A percentile compares a stretch with the other conserved stretches of the same genome.
Conservation (phyloP, 2,113 vertebrate species). For the Petaurus breviceps region DNA sequence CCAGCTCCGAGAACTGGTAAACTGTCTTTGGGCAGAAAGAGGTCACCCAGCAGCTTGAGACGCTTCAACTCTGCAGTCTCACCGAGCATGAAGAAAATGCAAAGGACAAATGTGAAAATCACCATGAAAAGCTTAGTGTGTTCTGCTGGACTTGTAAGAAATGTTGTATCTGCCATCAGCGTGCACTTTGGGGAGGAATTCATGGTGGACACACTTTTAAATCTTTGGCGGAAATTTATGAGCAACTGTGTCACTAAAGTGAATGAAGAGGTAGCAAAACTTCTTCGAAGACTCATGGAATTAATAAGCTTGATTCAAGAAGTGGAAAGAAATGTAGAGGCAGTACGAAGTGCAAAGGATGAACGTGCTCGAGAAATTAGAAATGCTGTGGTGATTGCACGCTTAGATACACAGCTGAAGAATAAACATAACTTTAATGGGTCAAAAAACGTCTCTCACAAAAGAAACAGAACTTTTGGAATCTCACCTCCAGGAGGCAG, state of each 20-base stretch:
- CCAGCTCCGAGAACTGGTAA: slow-evolving; percentile 96
- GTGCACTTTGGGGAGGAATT: slow-evolving; percentile 99
- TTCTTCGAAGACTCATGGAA: too few species aligned
- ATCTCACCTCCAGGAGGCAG: too few species aligned
- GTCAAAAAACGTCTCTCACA: slow-evolving; percentile 75
- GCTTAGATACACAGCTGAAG: slow-evolving; percentile 97
- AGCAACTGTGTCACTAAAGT: slow-evolving; percentile 87
- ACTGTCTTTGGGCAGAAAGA: slow-evolving; percentile 99
- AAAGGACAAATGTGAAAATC: slow-evolving; percentile 99
- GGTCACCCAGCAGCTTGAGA: slow-evolving; percentile 98
- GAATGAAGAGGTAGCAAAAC: too few species aligned
- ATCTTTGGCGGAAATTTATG: slow-evolving; percentile 97
- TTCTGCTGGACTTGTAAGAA: slow-evolving; percentile 99
- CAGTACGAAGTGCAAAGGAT: slow-evolving; percentile 97
- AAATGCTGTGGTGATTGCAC: slow-evolving; percentile 97
- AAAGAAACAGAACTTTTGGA: too few species aligned
- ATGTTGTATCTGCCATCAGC: slow-evolving; percentile 99
- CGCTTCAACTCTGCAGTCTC: slow-evolving; percentile 96
- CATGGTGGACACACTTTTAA: slow-evolving; percentile 99
- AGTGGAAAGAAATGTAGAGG: slow-evolving; percentile 96
- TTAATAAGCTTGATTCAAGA: too few species aligned
- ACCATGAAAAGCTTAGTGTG: slow-evolving; percentile 98
- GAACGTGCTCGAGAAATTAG: slow-evolving; percentile 96
- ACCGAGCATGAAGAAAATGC: slow-evolving; percentile 98
- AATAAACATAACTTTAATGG: slow-evolving; percentile 99